phyloP scores from a whole-genome alignment of 2,888 invertebrate species.

The Tanytarsus gracilentus region DNA sequence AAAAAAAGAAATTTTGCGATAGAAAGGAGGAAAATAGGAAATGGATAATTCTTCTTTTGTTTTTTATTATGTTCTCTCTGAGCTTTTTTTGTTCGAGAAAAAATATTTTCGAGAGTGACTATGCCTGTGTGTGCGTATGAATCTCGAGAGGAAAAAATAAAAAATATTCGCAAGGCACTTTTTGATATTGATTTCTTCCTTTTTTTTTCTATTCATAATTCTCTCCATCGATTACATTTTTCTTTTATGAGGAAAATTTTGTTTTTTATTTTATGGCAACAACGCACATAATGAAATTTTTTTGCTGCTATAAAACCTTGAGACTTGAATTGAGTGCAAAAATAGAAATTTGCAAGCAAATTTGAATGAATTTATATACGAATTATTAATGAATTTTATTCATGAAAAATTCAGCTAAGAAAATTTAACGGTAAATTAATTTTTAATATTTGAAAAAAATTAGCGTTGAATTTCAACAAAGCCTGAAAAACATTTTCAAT shows the following conservation, averaged over 20 bases:
- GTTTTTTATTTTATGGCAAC: neutral
- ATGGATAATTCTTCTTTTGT: slow-evolving; percentile 3
- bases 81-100: neutral
- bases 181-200: slow-evolving; percentile 8
- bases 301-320: neutral
- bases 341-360: no score
- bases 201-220: neutral
- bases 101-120: neutral
- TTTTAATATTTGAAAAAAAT: no score
- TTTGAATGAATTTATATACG: no score
- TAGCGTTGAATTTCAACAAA: no score
- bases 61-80: neutral
- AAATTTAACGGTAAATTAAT: no score
- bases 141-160: neutral
- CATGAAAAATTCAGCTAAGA: no score
- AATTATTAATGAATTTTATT: no score
- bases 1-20: slow-evolving; percentile 1
- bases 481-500: no score
- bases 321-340: no score
- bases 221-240: neutral
- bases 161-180: neutral
- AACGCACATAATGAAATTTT: neutral
- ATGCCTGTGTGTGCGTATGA: neutral
- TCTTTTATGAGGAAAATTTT: neutral
- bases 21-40: neutral